A percentile compares a stretch with the other conserved stretches of the same genome.
Conservation (phyloP, 2,113 vertebrate species). For the Corythornis madagascariensis region DNA sequence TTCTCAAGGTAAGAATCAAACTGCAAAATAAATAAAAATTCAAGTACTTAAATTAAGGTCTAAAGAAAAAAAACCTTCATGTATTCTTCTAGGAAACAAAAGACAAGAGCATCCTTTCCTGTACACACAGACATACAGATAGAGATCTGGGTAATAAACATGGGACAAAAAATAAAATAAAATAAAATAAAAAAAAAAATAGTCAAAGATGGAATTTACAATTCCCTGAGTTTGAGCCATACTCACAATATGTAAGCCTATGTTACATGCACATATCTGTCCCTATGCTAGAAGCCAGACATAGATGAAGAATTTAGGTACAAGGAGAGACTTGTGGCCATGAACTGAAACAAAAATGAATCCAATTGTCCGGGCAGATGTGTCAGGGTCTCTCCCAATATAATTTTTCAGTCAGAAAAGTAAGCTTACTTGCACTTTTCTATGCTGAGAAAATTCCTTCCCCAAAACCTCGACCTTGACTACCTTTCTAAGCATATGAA, state of each 20-base stretch:
- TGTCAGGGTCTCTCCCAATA: not conserved
- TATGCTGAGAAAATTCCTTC: not conserved
- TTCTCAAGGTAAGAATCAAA: not conserved
- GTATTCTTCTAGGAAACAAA: not conserved
- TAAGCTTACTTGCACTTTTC: not conserved
- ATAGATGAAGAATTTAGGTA: not conserved
- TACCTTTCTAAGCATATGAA: not conserved
- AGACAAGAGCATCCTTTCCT: not conserved
- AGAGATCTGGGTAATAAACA: not conserved
- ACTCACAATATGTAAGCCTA: not conserved
- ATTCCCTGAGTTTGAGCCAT: not conserved
- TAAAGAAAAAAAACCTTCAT: not conserved
- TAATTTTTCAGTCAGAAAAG: not conserved
- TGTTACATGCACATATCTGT: not conserved
- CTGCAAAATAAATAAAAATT: not conserved
- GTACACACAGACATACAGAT: not conserved
- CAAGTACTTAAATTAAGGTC: not conserved
- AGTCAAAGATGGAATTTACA: not conserved
- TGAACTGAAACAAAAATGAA: not conserved
- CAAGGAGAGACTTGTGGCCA: not conserved
- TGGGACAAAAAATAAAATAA: not conserved
- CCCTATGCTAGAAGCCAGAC: not conserved
- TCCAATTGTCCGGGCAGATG: not conserved
- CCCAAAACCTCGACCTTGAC: not conserved
- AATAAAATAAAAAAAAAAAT: no score